Base-by-base conservation (phyloP, 2,113 vertebrate genomes). In the Seriola rivoliana region DNA sequence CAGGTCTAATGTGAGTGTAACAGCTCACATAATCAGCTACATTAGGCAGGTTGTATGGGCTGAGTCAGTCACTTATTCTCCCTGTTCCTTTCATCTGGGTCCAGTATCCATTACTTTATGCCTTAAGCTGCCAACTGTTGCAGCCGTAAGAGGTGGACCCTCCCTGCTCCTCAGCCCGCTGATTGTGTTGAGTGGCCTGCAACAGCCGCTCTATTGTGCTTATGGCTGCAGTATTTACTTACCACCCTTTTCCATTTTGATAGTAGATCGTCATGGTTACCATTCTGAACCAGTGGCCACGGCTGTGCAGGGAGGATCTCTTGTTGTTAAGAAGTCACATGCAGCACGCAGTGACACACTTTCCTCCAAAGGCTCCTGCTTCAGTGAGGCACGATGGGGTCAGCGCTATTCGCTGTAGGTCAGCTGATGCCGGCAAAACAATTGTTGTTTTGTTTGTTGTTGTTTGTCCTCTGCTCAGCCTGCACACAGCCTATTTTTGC, bases 51-150 rank as follows among this genome's bases (percentile, higher is more conserved):
- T 23, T 7, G 54, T 44, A 76, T 55, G 46, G 50, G 75, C 82
- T 82, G 88, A 92, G 79, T 89, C 89, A 85, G 64, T 88, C 81
- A 44, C 60, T 92, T 89, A 86, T 90, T 81, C 78, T 74, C 40
- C n/a, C 63, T 4, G 68, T 54, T 83, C 68, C 88, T 92, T 93
- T 92, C 83, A 92, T 91, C 68, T 46, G 19, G 11, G 8, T 63
- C 80, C 78, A 23, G 89, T 90, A 88, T 93, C 89, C 87, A 92
- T 94, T 94, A 91, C 93, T 67, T 60, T 80, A 13, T 34, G 65
- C 77, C 82, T 89, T 71, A 87, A 93, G 89, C 87, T 87, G 91
- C 89, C 93, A 93, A 91, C 90, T 91, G 91, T 91, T 93, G 82
- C 74, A 62, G 71, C 82, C 60, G 54, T 73, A 71, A 55, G 67